A percentile compares a stretch with the other conserved stretches of the same genome.
phyloP scores from a whole-genome alignment of 2,888 invertebrate species.

The Herminia tarsipennalis region DNA sequence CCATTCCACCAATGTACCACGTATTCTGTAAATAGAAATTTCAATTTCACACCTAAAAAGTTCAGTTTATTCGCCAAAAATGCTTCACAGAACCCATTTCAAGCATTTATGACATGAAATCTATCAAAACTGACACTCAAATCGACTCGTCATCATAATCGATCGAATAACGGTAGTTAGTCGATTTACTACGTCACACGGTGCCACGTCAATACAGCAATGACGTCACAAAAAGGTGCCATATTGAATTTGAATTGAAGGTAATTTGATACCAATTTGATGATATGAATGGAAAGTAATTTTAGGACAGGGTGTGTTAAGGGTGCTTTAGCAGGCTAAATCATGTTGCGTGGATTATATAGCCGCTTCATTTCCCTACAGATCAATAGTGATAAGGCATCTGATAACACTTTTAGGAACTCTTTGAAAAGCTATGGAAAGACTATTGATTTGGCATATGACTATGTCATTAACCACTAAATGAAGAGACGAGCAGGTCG shows the following conservation, averaged over 20 bases:
- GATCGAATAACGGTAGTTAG: neutral
- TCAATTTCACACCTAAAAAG: neutral
- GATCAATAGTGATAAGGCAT: too few relatives aligned
- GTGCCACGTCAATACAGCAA: neutral
- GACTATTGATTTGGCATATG: too few relatives aligned
- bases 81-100: neutral
- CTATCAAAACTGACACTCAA: neutral
- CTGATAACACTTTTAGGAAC: too few relatives aligned
- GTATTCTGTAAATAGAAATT: too few relatives aligned
- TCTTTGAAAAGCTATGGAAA: too few relatives aligned
- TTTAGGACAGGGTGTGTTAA: too few relatives aligned
- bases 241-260: neutral
- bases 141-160: neutral
- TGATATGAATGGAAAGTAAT: neutral
- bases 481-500: too few relatives aligned
- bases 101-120: neutral
- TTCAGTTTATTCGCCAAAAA: neutral
- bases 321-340: too few relatives aligned
- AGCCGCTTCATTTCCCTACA: too few relatives aligned
- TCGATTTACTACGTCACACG: neutral
- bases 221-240: slow-evolving; percentile 3
- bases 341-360: too few relatives aligned
- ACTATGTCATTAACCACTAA: too few relatives aligned
- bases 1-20: too few relatives aligned
- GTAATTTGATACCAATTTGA: slow-evolving; percentile 1